Base-by-base conservation (phyloP, 1,140 invertebrate species). In the Zaprionus africanus region DNA sequence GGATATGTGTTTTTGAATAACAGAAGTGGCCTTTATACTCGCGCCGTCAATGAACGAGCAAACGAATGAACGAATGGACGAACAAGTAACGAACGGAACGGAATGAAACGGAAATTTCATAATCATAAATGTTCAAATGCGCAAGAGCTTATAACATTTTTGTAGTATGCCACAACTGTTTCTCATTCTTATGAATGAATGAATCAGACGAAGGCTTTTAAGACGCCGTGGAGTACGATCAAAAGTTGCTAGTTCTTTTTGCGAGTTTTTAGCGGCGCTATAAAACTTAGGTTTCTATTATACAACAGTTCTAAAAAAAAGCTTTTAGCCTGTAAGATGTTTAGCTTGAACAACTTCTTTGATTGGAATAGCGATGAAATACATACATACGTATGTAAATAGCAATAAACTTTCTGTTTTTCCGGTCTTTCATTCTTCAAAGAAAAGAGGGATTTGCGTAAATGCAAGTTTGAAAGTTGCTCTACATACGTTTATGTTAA, bases 101-200 rank as follows among this genome's bases (percentile, higher is more conserved):
- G 46, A 51, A 68, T 67, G 69, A 38, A 77, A 61, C 84, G 81
- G 78, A 88, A 84, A 90, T 87, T 87, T 87, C 84, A 84, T 87
- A 87, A 87, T 87, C 81, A 79, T 71, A 88, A 78, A 67, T 58
- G 53, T 63, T 36, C 51, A 24, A 67, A 64, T 26, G 53, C 41
- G 57, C 54, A 73, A 60, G 19, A 41, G 59, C 34, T 64, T 71
- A 34, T 57, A 85, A 63, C 85, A 85, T 75, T 78, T 77, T 66
- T 66, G 63, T 61, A 41, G 68, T 70, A 70, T 65, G 60, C 31
- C 51, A 66, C 74, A 78, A 83, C 76, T 78, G 70, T 69, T 78
- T 62, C 9, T 62, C 51, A 28, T 28, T 46, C 6, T 71, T 70
- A 77, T 84, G 71, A 84, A 84, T 84, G 85, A 81, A 82, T 84